These are phyloP conservation scores for Catostylus mosaicus DNA, from an alignment of 30 jellyfish, hydroid and myxozoan genomes.

Conservation along the genomic window DNA sequence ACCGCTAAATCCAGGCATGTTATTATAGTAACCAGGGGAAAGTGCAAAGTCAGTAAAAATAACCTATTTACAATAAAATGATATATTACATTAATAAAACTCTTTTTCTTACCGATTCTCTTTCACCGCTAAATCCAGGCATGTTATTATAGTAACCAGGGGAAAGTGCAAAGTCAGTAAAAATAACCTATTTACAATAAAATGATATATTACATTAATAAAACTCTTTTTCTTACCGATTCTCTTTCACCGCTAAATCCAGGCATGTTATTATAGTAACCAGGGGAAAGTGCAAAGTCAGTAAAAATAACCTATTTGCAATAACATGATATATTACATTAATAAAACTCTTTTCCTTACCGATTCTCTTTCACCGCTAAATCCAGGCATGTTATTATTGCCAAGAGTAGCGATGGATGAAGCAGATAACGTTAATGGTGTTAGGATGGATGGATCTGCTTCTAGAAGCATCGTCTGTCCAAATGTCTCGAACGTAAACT, in stretches of 20 bases:
- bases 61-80: too few relatives aligned
- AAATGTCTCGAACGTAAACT: conserved; percentile 88
- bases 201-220: not conserved
- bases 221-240: conserved; percentile 29
- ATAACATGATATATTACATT: not conserved
- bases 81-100: too few relatives aligned
- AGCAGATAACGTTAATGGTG: conserved; percentile 85
- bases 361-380: conserved; percentile 68
- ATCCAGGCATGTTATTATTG: conserved; percentile 50
- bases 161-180: not conserved
- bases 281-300: too few relatives aligned
- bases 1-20: too few relatives aligned
- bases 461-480: conserved; percentile 87
- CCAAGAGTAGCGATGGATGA: conserved; percentile 83
- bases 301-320: too few relatives aligned
- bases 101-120: too few relatives aligned
- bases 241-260: conserved; percentile 66
- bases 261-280: conserved; percentile 53
- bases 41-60: too few relatives aligned
- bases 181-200: too few relatives aligned
- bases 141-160: too few relatives aligned
- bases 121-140: too few relatives aligned
- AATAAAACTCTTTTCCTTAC: conserved; percentile 7
- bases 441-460: conserved; percentile 85
- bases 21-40: not conserved